Base-by-base conservation (phyloP, 2,888 invertebrate species). In the Cheiracanthium punctorium region DNA sequence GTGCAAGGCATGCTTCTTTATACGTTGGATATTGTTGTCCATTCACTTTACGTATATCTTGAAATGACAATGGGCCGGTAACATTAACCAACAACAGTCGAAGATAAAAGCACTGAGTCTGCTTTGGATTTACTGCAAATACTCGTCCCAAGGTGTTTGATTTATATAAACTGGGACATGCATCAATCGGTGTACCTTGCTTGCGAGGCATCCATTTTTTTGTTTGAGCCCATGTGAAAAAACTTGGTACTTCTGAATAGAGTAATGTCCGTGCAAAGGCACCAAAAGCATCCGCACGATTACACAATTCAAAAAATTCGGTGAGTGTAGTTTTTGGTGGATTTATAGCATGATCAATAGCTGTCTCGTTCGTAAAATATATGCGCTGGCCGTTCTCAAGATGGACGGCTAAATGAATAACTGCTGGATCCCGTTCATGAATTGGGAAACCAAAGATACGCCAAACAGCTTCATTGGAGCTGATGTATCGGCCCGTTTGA, bases 1-100 rank as follows among this genome's bases (percentile, higher is more conserved):
- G 52, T 73, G 73, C 73, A 73, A 73, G 29, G 52, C 73, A 73
- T 73, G 73, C 73, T n/a, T 73, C 73, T 73, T 73, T 73, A 73
- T 73, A 65, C 69, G 77, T 65, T 75, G 48, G 48, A 73, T 73
- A 48, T 10, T 37, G 37, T 37, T 37, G 37, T 37, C 37, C 37
- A 10, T 37, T 37, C 37, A 37, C 37, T 37, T 37, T 37, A 37
- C 37, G 37, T 37, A 37, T 7, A 37, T 37, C 37, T 37, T 37
- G 37, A 37, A 37, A 37, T 37, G 37, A 37, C 37, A 37, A 37
- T 7, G 37, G 37, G 37, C 4, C 58, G 24, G 48, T 72, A 10
- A 72, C 72, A 72, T 72, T 72, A 72, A 72, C 72, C 48, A 72
- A 72, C 69, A 77, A 43, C 69, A 77, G 64, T 48, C 69, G 43